These are phyloP conservation scores for Calycopis cecrops DNA, from an alignment of 1,140 invertebrate genomes.

Conservation along the genomic window DNA sequence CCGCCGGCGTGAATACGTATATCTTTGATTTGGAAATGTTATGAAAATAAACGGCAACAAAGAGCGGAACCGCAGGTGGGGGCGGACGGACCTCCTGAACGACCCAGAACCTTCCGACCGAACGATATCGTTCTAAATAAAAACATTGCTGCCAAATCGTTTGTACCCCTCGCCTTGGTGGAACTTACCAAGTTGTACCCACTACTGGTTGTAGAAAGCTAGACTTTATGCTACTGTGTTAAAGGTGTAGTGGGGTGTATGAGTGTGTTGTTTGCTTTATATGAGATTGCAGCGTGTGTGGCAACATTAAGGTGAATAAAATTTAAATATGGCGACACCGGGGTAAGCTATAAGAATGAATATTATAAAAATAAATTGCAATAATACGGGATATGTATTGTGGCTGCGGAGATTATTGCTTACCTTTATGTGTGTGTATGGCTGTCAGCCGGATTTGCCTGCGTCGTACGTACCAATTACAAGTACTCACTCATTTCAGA, in stretches of 20 bases:
- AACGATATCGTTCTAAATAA: constrained; percentile 68
- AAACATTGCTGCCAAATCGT: constrained; percentile 67
- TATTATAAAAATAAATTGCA: constrained; percentile 36
- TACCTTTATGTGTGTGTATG: too few relatives aligned
- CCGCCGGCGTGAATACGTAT: not conserved
- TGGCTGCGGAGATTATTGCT: too few relatives aligned
- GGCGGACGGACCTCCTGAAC: constrained; percentile 46
- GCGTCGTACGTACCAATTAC: too few relatives aligned
- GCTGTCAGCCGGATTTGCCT: too few relatives aligned
- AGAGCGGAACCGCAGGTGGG: constrained; percentile 54
- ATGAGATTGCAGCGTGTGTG: constrained; percentile 59
- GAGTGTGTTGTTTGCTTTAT: constrained; percentile 39
- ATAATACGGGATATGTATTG: too few relatives aligned
- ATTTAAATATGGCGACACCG: constrained; percentile 71
- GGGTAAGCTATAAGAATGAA: constrained; percentile 56
- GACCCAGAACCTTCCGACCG: too few relatives aligned
- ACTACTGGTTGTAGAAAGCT: constrained; percentile 11
- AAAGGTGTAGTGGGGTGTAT: constrained; percentile 30
- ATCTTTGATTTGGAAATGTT: constrained; percentile 21
- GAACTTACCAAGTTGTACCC: constrained; percentile 20
- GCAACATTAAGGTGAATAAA: constrained; percentile 71
- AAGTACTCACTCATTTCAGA: too few relatives aligned
- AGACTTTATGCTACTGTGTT: constrained; percentile 24
- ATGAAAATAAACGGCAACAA: constrained; percentile 22
- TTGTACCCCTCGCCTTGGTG: constrained; percentile 63